These are phyloP conservation scores for Serripes groenlandicus DNA, from an alignment of 2,888 invertebrate species.

Conservation along the genomic window DNA sequence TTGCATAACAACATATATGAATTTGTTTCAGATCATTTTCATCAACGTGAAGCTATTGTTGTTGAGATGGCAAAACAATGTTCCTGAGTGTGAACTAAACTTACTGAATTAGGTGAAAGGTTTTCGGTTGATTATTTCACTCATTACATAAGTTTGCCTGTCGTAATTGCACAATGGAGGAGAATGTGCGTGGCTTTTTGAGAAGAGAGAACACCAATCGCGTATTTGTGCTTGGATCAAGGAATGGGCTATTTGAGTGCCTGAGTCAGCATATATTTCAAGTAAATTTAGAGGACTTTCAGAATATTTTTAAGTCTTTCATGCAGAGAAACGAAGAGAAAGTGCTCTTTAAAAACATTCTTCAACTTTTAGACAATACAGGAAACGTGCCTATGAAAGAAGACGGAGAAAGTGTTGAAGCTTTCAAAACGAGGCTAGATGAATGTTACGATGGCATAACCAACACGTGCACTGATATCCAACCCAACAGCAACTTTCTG, in stretches of 20 bases:
- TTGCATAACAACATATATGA: too few species aligned
- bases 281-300: neutral
- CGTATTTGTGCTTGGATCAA: neutral
- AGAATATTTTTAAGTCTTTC: neutral
- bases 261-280: neutral
- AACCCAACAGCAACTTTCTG: conserved; percentile 3
- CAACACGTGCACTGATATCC: neutral
- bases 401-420: neutral
- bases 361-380: conserved; percentile 1
- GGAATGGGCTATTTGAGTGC: neutral
- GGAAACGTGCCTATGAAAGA: neutral
- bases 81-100: too few species aligned
- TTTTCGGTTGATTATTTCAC: too few species aligned
- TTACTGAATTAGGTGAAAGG: too few species aligned
- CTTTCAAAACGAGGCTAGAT: neutral
- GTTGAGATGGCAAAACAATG: too few species aligned
- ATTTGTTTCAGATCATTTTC: too few species aligned
- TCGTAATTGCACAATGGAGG: neutral
- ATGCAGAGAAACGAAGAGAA: neutral
- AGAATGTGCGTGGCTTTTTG: neutral
- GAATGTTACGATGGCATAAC: conserved; percentile 1
- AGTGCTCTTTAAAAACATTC: neutral
- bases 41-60: too few species aligned
- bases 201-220: neutral
- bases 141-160: too few species aligned